A percentile compares a stretch with the other conserved stretches of the same genome.
These are phyloP conservation scores for Parazoanthus darwini DNA, from an alignment of 92 coral and sea anemone genomes.

Conservation along the genomic window DNA sequence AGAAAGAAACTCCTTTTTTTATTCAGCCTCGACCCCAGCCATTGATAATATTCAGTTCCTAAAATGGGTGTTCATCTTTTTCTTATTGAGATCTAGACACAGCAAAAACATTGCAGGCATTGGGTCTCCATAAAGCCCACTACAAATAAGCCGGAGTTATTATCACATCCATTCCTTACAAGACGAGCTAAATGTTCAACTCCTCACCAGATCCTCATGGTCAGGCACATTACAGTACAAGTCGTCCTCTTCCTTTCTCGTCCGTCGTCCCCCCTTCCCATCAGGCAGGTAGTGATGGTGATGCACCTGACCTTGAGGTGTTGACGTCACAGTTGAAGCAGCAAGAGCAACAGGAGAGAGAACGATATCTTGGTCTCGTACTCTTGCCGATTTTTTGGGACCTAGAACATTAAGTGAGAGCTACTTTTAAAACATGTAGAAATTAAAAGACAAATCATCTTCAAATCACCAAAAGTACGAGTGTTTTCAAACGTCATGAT, in stretches of 20 bases:
- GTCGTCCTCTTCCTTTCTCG: constrained; percentile 51
- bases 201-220: constrained; percentile 87
- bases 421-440: neutral
- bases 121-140: too few species aligned
- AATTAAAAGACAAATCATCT: neutral
- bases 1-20: too few species aligned
- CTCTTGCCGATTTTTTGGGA: constrained; percentile 5
- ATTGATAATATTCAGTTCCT: too few species aligned
- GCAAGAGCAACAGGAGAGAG: constrained; percentile 61
- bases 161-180: neutral
- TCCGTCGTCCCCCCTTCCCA: constrained; percentile 51
- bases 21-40: too few species aligned
- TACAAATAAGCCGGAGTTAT: neutral
- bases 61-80: too few species aligned
- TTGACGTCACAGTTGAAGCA: constrained; percentile 62
- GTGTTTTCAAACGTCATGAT: too few species aligned
- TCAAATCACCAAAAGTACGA: too few species aligned
- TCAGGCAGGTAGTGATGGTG: constrained; percentile 78
- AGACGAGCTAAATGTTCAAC: neutral
- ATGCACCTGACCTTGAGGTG: constrained; percentile 55
- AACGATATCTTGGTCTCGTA: constrained; percentile 28
- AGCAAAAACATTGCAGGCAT: neutral
- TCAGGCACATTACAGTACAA: constrained; percentile 83
- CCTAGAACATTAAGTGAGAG: neutral
- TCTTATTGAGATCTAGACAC: too few species aligned